phyloP scores from a whole-genome alignment of 2,888 invertebrate genomes.

The Drosophila gaucha region DNA sequence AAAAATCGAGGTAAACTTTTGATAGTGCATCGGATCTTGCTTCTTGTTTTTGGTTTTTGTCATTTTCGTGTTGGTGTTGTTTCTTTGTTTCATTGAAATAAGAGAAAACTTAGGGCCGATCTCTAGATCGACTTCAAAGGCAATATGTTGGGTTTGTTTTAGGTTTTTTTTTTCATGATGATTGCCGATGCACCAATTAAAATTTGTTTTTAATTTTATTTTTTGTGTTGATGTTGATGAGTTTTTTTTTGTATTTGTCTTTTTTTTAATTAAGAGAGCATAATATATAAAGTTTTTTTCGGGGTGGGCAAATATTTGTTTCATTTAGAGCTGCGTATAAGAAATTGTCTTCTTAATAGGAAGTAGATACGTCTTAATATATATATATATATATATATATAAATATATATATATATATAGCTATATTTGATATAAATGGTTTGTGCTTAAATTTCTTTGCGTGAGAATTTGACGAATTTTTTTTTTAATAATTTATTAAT shows the following conservation, averaged over 20 bases:
- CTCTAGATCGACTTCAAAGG: slow-evolving; percentile 9
- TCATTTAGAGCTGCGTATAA: slow-evolving; percentile 53
- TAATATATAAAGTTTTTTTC: slow-evolving; percentile 22
- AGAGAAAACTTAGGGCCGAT: slow-evolving; percentile 5
- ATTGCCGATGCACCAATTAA: slow-evolving; percentile 58
- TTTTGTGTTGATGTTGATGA: slow-evolving; percentile 1
- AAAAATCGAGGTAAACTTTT: slow-evolving; percentile 78
- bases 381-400: slow-evolving; percentile 32
- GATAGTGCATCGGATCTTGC: slow-evolving; percentile 75
- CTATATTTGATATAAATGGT: slow-evolving; percentile 74
- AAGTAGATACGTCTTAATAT: slow-evolving; percentile 74
- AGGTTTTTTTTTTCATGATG: slow-evolving; percentile 7
- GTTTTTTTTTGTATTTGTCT: slow-evolving; percentile 8
- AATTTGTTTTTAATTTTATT: slow-evolving; percentile 22
- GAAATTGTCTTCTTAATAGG: slow-evolving; percentile 62
- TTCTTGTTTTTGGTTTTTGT: not conserved
- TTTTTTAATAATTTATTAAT: slow-evolving; percentile 7
- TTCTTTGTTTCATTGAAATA: not conserved
- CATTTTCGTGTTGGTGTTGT: too few species aligned
- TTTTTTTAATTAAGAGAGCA: slow-evolving; percentile 27
- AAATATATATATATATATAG: slow-evolving; percentile 48
- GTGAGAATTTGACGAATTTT: slow-evolving; percentile 39
- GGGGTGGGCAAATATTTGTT: slow-evolving; percentile 66
- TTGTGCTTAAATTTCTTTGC: slow-evolving; percentile 60
- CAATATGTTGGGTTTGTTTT: slow-evolving; percentile 18